Evolutionary conservation across 2,797 vertebrate genomes (phyloP).

Genomic region (Cyclura pinguis): DNA sequence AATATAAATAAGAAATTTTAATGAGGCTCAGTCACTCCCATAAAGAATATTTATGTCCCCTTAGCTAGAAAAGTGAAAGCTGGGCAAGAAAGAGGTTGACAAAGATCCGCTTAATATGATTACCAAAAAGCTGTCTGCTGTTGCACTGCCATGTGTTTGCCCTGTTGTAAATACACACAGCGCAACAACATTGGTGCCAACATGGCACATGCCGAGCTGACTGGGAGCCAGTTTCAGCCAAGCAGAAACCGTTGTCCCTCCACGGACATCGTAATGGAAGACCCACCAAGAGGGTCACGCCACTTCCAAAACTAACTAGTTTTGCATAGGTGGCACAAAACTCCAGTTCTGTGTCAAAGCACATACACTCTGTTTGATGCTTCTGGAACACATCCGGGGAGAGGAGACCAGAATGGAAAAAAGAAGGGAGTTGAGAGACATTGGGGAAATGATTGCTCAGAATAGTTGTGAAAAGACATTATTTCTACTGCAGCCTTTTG

Average conservation of each 20-base stretch:
- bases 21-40: neutral
- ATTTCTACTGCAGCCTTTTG: neutral
- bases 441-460: too few species aligned
- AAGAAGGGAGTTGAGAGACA: too few species aligned
- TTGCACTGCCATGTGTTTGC: neutral
- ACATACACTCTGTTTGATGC: too few species aligned
- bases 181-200: neutral
- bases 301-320: neutral
- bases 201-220: neutral
- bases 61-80: neutral
- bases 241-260: neutral
- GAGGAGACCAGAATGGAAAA: too few species aligned
- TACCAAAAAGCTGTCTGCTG: neutral
- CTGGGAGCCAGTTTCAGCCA: neutral
- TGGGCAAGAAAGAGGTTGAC: neutral
- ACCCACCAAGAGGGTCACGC: neutral
- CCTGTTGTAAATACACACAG: neutral
- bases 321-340: neutral
- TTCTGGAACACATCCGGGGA: neutral
- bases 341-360: neutral
- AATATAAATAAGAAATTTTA: slow-evolving; percentile 16
- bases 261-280: too few species aligned
- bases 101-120: neutral
- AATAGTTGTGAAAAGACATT: neutral
- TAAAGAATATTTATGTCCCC: neutral